Evolutionary conservation across 2,888 invertebrate genomes (phyloP).

Genomic region (Papilio demoleus): DNA sequence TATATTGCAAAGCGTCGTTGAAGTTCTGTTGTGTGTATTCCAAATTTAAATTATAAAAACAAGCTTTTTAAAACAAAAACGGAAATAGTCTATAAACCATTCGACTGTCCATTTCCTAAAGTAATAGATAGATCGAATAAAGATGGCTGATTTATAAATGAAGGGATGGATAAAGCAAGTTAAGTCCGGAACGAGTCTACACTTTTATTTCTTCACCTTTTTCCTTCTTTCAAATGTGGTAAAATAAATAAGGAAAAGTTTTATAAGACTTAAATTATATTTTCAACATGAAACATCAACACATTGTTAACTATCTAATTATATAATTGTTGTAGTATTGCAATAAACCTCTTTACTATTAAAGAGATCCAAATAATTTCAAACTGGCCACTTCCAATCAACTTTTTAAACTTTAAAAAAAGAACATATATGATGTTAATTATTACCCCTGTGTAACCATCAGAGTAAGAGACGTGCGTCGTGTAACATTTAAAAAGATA

Average conservation of each 20-base stretch:
- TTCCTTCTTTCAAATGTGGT: not conserved
- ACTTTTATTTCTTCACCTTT: constrained; percentile 4
- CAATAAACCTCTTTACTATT: no score
- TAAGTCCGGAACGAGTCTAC: constrained; percentile 14
- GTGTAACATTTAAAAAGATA: not conserved
- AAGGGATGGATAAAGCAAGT: constrained; percentile 6
- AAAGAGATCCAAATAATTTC: no score
- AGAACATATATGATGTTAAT: not conserved
- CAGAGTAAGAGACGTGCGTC: not conserved
- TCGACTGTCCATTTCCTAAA: constrained; percentile 15
- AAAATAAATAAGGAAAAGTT: not conserved
- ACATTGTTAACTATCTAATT: no score
- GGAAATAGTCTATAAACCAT: constrained; percentile 12
- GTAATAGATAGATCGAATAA: constrained; percentile 26
- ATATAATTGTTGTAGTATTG: no score
- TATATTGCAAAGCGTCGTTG: no score
- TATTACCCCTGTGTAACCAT: not conserved
- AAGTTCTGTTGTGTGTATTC: no score
- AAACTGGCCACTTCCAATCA: no score
- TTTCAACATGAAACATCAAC: no score
- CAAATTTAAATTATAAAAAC: no score
- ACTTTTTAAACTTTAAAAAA: no score
- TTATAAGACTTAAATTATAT: not conserved
- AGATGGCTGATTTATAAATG: constrained; percentile 28
- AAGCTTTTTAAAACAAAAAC: not conserved